Evolutionary conservation across 2,888 invertebrate species (phyloP).

Genomic region (Chloroclysta siterata): DNA sequence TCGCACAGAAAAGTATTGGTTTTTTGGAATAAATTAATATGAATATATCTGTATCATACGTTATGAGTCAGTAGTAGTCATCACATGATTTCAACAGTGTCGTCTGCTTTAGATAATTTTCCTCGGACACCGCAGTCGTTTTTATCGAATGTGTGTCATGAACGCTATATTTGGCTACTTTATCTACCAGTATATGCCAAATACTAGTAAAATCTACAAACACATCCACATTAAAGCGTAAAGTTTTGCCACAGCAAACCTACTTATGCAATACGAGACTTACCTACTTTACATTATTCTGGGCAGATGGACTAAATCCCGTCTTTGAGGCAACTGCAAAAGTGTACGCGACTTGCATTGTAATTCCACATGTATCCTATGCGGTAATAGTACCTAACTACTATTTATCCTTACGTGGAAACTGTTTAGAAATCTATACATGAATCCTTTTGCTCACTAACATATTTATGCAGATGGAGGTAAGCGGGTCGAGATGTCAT

Average conservation of each 20-base stretch:
- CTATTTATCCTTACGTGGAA: conserved; percentile 1
- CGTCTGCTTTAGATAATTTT: too few species aligned
- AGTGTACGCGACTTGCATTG: conserved; percentile 56
- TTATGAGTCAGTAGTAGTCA: too few species aligned
- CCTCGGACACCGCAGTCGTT: too few species aligned
- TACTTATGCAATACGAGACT: conserved; percentile 47
- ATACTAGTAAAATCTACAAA: conserved; percentile 30
- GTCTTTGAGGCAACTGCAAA: conserved; percentile 52
- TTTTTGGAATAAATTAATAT: too few species aligned
- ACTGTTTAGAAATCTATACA: conserved; percentile 52
- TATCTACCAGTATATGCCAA: background rate
- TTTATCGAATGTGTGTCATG: too few species aligned
- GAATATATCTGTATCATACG: too few species aligned
- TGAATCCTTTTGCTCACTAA: background rate
- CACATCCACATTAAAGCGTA: conserved; percentile 30
- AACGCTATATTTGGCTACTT: background rate
- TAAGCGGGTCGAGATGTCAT: background rate
- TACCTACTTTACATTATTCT: conserved; percentile 52
- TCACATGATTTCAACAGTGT: too few species aligned
- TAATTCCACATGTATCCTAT: conserved; percentile 52
- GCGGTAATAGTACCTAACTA: conserved; percentile 49
- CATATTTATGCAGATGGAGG: background rate
- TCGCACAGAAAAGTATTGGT: too few species aligned
- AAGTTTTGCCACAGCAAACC: conserved; percentile 37
- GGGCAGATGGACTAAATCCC: conserved; percentile 45